phyloP scores from a whole-genome alignment of 2,888 invertebrate species.

The Candidula unifasciata region DNA sequence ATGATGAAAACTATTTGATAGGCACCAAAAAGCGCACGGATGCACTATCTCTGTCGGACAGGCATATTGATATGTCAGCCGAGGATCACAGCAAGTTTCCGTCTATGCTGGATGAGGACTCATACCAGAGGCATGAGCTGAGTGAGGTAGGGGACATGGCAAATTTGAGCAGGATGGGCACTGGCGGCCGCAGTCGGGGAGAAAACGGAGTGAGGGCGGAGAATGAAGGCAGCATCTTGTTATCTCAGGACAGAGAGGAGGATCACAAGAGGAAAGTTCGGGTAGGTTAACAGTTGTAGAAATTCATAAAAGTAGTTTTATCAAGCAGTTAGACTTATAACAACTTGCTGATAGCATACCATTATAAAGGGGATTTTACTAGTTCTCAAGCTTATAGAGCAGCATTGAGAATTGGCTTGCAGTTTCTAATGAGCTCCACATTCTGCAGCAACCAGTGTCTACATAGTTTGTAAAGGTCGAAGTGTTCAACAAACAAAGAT shows the following conservation, averaged over 20 bases:
- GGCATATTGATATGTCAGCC: not conserved
- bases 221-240: slow-evolving; percentile 60
- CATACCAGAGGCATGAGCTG: not conserved
- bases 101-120: not conserved
- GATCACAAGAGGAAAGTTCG: slow-evolving; percentile 61
- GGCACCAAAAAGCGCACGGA: not conserved
- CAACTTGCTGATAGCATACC: too few species aligned
- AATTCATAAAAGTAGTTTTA: not conserved
- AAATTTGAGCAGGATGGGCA: slow-evolving; percentile 13
- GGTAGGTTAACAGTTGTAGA: slow-evolving; percentile 18
- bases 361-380: not conserved
- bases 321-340: not conserved
- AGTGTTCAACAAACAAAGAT: too few species aligned
- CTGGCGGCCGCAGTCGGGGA: not conserved
- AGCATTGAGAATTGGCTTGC: too few species aligned
- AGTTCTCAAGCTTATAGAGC: not conserved
- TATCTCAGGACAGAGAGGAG: slow-evolving; percentile 66
- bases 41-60: not conserved
- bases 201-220: not conserved
- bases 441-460: too few species aligned
- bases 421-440: too few species aligned
- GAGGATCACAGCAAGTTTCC: not conserved
- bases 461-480: too few species aligned
- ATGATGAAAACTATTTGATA: not conserved
- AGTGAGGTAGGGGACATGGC: not conserved